Base-by-base conservation (phyloP, 2,797 vertebrate genomes). In the Dromococcyx pavoninus region DNA sequence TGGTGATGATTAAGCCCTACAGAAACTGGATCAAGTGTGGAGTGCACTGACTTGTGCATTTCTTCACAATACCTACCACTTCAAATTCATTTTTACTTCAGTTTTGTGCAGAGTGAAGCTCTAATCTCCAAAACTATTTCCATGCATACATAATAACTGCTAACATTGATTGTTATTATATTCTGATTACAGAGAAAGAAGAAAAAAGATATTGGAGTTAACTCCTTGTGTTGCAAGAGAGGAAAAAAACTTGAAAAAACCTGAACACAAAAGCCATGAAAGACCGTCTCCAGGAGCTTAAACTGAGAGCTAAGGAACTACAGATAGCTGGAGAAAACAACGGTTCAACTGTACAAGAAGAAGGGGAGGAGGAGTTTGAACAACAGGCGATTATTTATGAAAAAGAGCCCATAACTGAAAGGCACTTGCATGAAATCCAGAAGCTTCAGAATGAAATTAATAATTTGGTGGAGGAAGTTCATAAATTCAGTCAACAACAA, bases 361-460 rank as follows among this genome's bases (percentile, higher is more conserved):
- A 98, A 5, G 98, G 98, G 21, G 98, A 98, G 43, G 95, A 86
- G 7, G 94, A 94, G 35, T 95, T 98, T 35, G 97, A 95, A 50
- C 98, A 98, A 73, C 98, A 99, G 97, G 99, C 99, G 41, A 98
- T 99, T 86, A 97, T 99, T 93, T 99, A 99, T 61, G 99, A 99
- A 91, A 98, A 97, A 88, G 99, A 99, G 79, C 99, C 99, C 13
- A 53, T 99, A 81, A 97, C 99, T 79, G 98, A 99, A 78, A 98
- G 98, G 93, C 98, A 99, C 77, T 96, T 99, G 62, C 97, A 97
- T 0, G 98, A 99, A 89, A 98, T 98, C 82, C 98, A 99, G 75
- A 97, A 97, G 86, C 98, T 99, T 78, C 98, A 98, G 93, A 98
- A 98, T 30, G 98, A 98, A 77, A 98, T 99, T 79, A 98, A 97